Evolutionary conservation across 2,113 vertebrate genomes (phyloP).

Genomic region (Vicugna pacos): DNA sequence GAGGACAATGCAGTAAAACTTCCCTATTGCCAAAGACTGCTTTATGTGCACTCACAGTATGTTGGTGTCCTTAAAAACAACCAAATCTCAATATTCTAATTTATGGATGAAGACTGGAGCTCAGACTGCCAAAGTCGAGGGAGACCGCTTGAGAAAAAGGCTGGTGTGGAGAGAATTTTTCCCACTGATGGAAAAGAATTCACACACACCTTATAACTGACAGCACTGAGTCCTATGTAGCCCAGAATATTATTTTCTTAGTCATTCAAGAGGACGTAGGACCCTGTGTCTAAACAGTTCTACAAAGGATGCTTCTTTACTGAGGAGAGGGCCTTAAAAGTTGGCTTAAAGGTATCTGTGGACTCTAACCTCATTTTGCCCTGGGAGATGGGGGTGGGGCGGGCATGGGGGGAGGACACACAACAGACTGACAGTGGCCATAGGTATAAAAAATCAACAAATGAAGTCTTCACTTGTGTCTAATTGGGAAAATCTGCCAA

Average conservation of each 20-base stretch:
- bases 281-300: slow-evolving; percentile 12
- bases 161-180: background rate
- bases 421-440: background rate
- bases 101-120: background rate
- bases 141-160: background rate
- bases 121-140: background rate
- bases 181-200: slow-evolving; percentile 30
- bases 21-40: background rate
- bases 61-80: slow-evolving; percentile 30
- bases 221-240: background rate
- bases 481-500: background rate
- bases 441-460: slow-evolving; percentile 3
- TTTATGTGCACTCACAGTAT: background rate
- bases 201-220: background rate
- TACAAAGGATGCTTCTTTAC: slow-evolving; percentile 4
- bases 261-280: background rate
- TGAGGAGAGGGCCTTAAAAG: slow-evolving; percentile 1
- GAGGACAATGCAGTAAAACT: background rate
- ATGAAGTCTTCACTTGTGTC: slow-evolving; percentile 38
- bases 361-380: slow-evolving; percentile 30
- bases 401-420: background rate
- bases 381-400: rapidly evolving
- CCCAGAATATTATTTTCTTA: slow-evolving; percentile 23
- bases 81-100: slow-evolving; percentile 36
- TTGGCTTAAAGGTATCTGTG: background rate